A percentile compares a stretch with the other conserved stretches of the same genome.
Conservation (phyloP, 2,113 vertebrate genomes). For the Antigone vipio region DNA sequence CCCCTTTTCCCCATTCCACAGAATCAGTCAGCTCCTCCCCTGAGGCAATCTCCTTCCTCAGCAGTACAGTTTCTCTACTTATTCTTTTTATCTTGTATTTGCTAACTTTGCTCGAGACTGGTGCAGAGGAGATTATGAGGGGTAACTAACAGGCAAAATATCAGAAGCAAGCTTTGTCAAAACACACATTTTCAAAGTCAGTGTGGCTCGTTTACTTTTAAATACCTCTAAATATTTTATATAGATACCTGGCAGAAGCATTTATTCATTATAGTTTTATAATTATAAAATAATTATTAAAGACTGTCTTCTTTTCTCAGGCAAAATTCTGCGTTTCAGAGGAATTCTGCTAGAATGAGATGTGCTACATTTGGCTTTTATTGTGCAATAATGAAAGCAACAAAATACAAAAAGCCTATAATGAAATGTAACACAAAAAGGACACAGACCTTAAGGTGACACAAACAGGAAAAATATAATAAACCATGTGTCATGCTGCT, state of each 20-base stretch:
- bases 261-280: neutral
- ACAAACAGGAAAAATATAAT: slow-evolving; percentile 3
- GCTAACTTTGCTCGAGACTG: neutral
- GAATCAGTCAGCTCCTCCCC: neutral
- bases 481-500: neutral
- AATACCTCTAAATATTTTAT: neutral
- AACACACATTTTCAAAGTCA: neutral
- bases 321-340: neutral
- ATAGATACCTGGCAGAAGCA: neutral
- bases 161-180: neutral
- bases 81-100: slow-evolving; percentile 6
- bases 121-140: neutral
- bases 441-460: slow-evolving; percentile 4
- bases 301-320: neutral
- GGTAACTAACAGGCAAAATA: neutral
- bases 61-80: neutral
- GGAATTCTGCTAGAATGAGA: neutral
- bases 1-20: neutral
- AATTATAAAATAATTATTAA: neutral
- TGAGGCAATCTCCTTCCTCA: neutral
- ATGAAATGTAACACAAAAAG: neutral
- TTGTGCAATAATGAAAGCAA: neutral
- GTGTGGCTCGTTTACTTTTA: neutral
- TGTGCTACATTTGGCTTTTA: neutral
- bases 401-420: neutral